Base-by-base conservation (phyloP, 2,888 invertebrate genomes). In the Barypeithes pellucidus region DNA sequence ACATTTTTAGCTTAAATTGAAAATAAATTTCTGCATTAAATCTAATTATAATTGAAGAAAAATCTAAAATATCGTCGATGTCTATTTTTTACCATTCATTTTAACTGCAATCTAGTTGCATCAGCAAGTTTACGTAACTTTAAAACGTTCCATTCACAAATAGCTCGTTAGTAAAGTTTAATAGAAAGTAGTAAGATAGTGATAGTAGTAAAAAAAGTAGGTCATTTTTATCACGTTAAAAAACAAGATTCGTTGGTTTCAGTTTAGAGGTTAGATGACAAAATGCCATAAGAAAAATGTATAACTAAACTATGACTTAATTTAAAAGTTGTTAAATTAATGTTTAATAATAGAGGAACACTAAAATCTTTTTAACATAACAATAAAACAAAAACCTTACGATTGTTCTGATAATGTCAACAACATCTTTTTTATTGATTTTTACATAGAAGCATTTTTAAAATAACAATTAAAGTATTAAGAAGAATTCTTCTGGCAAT, bases 161-260 rank as follows among this genome's bases (percentile, higher is more conserved):
- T 45, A 63, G 22, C 69, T 70, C 22, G 63, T 70, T 70, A 62
- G 43, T 50, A 39, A 63, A 62, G 62, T 61, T 63, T 52, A 63
- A 43, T 50, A 54, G 60, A 62, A 70, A 67, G 52, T 63, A 7
- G 29, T 29, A 29, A 5, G 62, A 63, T 70, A 70, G 69, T 69
- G 45, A 60, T 24, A 70, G 69, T 71, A 65, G 59, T 71, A 65
- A 71, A 71, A n/a, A 45, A 59, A 71, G 57, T 71, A 59, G 71
- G 71, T 71, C 71, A 71, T 43, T 65, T 71, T 65, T 57, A 65
- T 71, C 65, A 71, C 65, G 71, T 24, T 43, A 9, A 62, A 47
- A 41, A 62, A 70, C 57, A 47, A 70, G 70, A 63, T 70, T 63
- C 57, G 45, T 47, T 67, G 22, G 67, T 67, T 67, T 59, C 45